Percentiles rank a stretch among this genome's conserved stretches.
Conservation (phyloP, 2,888 invertebrate genomes). For the Dasypogon diadema region DNA sequence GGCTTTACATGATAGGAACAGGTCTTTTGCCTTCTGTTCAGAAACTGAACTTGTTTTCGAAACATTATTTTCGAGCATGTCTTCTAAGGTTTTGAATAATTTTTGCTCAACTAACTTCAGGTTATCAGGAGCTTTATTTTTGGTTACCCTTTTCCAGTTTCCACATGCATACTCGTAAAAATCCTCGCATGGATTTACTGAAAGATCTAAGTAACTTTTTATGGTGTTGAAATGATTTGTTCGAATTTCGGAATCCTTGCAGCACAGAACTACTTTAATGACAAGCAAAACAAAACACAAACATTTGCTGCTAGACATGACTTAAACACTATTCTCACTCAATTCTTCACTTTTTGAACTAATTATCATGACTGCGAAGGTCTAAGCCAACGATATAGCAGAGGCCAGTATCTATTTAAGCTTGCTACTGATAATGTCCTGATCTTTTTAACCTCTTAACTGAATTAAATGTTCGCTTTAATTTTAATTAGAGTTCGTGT, state of each 20-base stretch:
- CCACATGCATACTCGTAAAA: constrained; percentile 15
- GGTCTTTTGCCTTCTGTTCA: neutral
- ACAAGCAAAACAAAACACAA: no score
- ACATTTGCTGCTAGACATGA: no score
- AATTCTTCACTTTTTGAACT: no score
- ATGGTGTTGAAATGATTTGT: neutral
- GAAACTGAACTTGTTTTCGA: neutral
- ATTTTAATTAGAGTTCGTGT: neutral
- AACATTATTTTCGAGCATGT: neutral
- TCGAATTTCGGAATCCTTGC: neutral
- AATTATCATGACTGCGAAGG: neutral
- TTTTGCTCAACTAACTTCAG: neutral
- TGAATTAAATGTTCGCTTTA: neutral
- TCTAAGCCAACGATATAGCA: neutral
- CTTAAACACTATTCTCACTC: no score
- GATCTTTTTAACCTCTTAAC: neutral
- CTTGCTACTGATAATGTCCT: neutral
- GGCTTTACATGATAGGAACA: neutral
- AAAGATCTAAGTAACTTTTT: neutral
- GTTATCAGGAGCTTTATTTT: neutral
- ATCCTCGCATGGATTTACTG: neutral
- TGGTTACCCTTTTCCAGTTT: neutral
- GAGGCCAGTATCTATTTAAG: neutral
- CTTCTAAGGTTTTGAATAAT: neutral
- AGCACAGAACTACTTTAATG: neutral